A percentile compares a stretch with the other conserved stretches of the same genome.
Conservation (phyloP, 2,113 vertebrate species). For the Gadus chalcogrammus region DNA sequence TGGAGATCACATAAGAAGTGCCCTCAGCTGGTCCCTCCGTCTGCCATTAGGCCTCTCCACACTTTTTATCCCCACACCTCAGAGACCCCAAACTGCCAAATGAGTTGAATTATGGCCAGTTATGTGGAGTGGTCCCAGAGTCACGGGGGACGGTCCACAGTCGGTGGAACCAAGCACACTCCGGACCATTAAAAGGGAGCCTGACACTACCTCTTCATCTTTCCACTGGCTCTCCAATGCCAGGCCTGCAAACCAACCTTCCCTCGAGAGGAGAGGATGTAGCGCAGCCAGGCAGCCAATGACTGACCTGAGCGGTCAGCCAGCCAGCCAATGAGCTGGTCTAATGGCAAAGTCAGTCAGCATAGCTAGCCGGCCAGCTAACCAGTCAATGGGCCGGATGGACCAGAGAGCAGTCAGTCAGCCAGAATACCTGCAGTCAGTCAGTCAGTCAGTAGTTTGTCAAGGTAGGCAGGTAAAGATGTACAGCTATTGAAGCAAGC, state of each 20-base stretch:
- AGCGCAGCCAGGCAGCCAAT: conserved; percentile 9
- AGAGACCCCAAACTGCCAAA: conserved; percentile 77
- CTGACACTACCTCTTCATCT: conserved; percentile 77
- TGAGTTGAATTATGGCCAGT: conserved; percentile 78
- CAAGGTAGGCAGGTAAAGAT: background rate
- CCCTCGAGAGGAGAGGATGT: conserved; percentile 51
- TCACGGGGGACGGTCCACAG: conserved; percentile 70
- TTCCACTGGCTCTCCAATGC: conserved; percentile 46
- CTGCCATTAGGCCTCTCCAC: conserved; percentile 71
- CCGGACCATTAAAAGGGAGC: conserved; percentile 78
- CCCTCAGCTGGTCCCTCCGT: conserved; percentile 60
- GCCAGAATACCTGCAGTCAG: background rate
- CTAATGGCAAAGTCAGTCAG: too few relatives aligned
- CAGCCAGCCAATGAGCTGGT: conserved; percentile 19
- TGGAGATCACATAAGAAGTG: conserved; percentile 65
- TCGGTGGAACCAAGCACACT: conserved; percentile 73
- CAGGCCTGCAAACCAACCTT: conserved; percentile 45
- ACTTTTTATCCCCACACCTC: conserved; percentile 74
- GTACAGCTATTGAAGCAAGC: background rate
- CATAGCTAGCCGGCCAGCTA: background rate
- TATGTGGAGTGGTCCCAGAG: conserved; percentile 71
- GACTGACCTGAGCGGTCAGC: conserved; percentile 33
- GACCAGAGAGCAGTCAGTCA: background rate
- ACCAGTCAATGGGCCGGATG: conserved; percentile 1
- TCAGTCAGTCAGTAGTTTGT: too few relatives aligned